These are phyloP conservation scores for Tetrapedia diversipes DNA, from an alignment of 2,888 invertebrate species.

Conservation along the genomic window DNA sequence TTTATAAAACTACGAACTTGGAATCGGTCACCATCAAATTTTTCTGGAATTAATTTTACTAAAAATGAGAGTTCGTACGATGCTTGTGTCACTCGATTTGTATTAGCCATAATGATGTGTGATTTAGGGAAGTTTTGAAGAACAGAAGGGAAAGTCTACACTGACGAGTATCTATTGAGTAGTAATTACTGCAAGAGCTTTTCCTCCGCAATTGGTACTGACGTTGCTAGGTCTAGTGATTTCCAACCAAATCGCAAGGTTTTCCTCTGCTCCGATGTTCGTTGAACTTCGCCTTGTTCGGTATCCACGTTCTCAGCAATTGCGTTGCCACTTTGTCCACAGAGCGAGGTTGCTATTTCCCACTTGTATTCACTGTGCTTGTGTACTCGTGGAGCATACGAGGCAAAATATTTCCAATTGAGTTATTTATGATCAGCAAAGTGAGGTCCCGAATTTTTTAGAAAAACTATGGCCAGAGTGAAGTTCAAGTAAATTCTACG, in stretches of 20 bases:
- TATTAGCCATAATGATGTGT: conserved; percentile 15
- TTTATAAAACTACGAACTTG: conserved; percentile 15
- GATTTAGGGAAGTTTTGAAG: background rate
- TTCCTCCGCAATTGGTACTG: background rate
- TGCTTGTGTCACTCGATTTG: background rate
- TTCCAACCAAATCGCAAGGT: background rate
- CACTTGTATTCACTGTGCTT: conserved; percentile 12
- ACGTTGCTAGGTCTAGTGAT: no score
- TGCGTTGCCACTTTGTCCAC: conserved; percentile 18
- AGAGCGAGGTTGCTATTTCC: conserved; percentile 19
- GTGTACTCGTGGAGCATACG: conserved; percentile 35
- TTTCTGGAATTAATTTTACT: conserved; percentile 21
- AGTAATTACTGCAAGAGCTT: conserved; percentile 17
- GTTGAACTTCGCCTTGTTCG: conserved; percentile 19
- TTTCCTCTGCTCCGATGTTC: conserved; percentile 3
- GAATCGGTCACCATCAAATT: conserved; percentile 19
- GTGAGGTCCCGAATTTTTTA: conserved; percentile 42
- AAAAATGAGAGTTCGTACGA: conserved; percentile 30
- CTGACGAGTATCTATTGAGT: conserved; percentile 7
- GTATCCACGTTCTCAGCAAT: conserved; percentile 26
- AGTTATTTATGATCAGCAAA: conserved; percentile 24
- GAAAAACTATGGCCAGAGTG: conserved; percentile 37
- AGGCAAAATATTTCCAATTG: conserved; percentile 33
- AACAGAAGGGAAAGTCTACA: conserved; percentile 12
- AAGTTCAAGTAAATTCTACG: conserved; percentile 13